Base-by-base conservation (phyloP, 1,140 invertebrate species). In the Macrosteles quadrilineatus region DNA sequence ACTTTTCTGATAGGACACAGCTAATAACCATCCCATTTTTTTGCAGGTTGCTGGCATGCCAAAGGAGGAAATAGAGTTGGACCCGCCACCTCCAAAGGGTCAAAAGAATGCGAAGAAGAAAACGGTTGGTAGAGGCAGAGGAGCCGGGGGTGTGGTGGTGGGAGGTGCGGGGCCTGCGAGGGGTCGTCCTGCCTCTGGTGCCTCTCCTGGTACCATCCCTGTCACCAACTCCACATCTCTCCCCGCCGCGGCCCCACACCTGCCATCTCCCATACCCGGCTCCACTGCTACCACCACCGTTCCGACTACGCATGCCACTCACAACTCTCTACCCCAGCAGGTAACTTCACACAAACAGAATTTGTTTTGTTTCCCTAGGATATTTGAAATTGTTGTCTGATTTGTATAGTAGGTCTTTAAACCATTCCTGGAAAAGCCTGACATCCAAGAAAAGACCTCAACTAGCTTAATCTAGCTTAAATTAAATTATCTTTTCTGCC, bases 1-100 rank as follows among this genome's bases (percentile, higher is more conserved):
- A n/a, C n/a, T n/a, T n/a, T n/a, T n/a, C n/a, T n/a, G n/a, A n/a
- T n/a, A n/a, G n/a, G n/a, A n/a, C n/a, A n/a, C n/a, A n/a, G n/a
- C n/a, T n/a, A n/a, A n/a, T n/a, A n/a, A n/a, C n/a, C n/a, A n/a
- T n/a, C n/a, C n/a, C n/a, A n/a, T n/a, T n/a, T n/a, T n/a, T n/a
- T 77, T 77, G 19, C 77, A 97, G 88, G 90, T 99, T 78, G 90
- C 93, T 76, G 88, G 91, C 80, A 97, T 98, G 94, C 93, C 93
- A 73, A 96, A 94, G 81, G 94, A 95, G 75, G 94, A 96, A 80
- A 85, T 91, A 43, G 91, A 93, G 74, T 82, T 95, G 47, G 92
- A 93, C 66, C 83, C 86, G n/a, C 88, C 89, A 0, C 82, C 84
- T 69, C 82, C 83, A 31, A 94, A 92, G 78, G 88, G 87, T 62